Evolutionary conservation across 1,140 invertebrate genomes (phyloP).

Genomic region (Frieseomelitta varia): DNA sequence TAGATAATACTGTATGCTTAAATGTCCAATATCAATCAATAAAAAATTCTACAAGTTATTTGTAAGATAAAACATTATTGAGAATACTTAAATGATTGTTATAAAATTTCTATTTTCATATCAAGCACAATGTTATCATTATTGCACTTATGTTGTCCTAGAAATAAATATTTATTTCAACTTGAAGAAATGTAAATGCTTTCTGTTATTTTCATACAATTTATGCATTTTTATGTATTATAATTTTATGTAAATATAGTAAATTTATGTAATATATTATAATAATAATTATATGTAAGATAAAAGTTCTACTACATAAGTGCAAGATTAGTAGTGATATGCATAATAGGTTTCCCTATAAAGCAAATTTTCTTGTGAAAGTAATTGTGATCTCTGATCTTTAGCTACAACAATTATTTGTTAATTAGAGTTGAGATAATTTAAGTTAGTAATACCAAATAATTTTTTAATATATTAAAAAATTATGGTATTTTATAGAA

Average conservation of each 20-base stretch:
- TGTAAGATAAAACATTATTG: neutral
- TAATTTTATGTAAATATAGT: neutral
- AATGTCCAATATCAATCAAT: conserved; percentile 9
- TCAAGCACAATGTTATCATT: neutral
- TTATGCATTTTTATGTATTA: neutral
- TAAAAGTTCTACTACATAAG: conserved; percentile 33
- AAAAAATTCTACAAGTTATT: neutral
- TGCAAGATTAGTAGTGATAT: conserved; percentile 27
- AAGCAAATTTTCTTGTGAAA: neutral
- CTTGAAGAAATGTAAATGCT: neutral
- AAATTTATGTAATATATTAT: conserved; percentile 8
- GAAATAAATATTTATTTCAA: neutral
- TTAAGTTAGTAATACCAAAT: conserved; percentile 18
- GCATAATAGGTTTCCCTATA: conserved; percentile 20
- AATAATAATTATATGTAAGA: conserved; percentile 20
- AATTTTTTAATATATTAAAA: neutral
- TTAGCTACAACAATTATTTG: conserved; percentile 8
- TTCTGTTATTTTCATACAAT: neutral
- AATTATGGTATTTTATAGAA: conserved; percentile 84
- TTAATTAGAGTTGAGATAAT: neutral
- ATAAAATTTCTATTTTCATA: neutral
- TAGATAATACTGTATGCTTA: conserved; percentile 38
- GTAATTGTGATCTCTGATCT: neutral
- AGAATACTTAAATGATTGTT: neutral
- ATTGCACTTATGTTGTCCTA: neutral